phyloP scores from a whole-genome alignment of 2,113 vertebrate species.

The Coturnix japonica region DNA sequence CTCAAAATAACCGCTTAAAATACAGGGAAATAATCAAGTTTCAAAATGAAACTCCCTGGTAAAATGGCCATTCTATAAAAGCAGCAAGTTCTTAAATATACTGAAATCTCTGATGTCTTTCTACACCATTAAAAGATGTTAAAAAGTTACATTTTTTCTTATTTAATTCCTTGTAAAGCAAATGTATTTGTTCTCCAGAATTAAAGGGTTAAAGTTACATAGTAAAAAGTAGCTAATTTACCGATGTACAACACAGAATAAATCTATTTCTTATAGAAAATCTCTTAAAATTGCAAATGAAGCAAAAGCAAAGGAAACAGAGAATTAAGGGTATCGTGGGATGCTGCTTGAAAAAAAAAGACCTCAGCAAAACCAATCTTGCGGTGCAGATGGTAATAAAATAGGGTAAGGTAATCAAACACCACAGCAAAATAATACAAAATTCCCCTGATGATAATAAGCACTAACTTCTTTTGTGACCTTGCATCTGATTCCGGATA shows the following conservation, averaged over 20 bases:
- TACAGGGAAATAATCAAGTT: neutral
- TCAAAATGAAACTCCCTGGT: neutral
- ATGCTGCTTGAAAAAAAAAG: slow-evolving; percentile 38
- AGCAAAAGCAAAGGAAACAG: slow-evolving; percentile 52
- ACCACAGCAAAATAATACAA: neutral
- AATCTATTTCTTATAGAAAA: slow-evolving; percentile 25
- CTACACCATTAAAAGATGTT: neutral
- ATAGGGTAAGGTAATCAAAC: slow-evolving; percentile 34
- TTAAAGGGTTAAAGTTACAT: neutral
- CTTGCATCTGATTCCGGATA: neutral
- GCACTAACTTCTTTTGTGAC: slow-evolving; percentile 17
- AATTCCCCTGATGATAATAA: neutral
- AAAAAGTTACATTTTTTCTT: neutral
- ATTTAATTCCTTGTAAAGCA: neutral
- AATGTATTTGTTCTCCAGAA: neutral
- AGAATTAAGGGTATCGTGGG: slow-evolving; percentile 64
- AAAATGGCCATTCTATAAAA: neutral
- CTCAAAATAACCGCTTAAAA: slow-evolving; percentile 19
- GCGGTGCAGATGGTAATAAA: slow-evolving; percentile 46
- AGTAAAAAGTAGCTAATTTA: slow-evolving; percentile 12
- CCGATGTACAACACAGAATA: neutral
- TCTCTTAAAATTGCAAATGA: slow-evolving; percentile 62
- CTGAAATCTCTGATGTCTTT: neutral
- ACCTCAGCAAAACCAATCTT: slow-evolving; percentile 44
- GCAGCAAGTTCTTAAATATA: neutral